Percentiles rank a stretch among this genome's conserved stretches.
Conservation (phyloP, 2,113 vertebrate genomes). For the Catagonus wagneri region DNA sequence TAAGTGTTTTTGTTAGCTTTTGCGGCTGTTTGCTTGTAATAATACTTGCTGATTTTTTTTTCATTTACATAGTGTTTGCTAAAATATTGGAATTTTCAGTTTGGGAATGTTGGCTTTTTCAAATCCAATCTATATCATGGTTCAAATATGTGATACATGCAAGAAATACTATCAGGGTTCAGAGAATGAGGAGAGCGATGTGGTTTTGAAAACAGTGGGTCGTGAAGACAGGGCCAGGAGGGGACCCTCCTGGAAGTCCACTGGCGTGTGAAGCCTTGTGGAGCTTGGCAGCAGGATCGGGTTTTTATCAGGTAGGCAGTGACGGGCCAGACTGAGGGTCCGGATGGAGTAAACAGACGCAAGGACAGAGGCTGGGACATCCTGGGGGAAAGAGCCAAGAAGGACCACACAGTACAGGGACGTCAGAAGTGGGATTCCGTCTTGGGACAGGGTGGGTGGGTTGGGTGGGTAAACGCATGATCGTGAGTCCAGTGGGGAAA, state of each 20-base stretch:
- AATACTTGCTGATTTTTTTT: not conserved
- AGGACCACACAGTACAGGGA: not conserved
- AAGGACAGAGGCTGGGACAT: not conserved
- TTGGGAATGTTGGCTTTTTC: not conserved
- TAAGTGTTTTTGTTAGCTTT: not conserved
- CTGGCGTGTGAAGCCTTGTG: rapidly evolving
- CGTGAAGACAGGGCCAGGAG: not conserved
- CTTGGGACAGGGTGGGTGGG: not conserved
- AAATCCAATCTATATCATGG: not conserved
- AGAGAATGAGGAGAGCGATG: not conserved
- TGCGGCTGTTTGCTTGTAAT: not conserved
- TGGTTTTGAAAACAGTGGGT: not conserved
- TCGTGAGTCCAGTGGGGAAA: not conserved
- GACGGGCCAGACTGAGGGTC: not conserved
- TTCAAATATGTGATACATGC: not conserved
- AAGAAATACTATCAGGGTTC: not conserved
- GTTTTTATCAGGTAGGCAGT: not conserved
- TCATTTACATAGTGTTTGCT: not conserved
- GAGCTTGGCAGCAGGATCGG: not conserved
- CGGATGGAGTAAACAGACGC: not conserved
- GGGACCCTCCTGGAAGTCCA: rapidly evolving
- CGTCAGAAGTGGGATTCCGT: not conserved
- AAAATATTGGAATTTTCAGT: not conserved
- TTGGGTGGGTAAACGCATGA: rapidly evolving
- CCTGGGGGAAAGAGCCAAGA: not conserved